A percentile compares a stretch with the other conserved stretches of the same genome.
Conservation (phyloP, 2,888 invertebrate species). For the Hyalella azteca region DNA sequence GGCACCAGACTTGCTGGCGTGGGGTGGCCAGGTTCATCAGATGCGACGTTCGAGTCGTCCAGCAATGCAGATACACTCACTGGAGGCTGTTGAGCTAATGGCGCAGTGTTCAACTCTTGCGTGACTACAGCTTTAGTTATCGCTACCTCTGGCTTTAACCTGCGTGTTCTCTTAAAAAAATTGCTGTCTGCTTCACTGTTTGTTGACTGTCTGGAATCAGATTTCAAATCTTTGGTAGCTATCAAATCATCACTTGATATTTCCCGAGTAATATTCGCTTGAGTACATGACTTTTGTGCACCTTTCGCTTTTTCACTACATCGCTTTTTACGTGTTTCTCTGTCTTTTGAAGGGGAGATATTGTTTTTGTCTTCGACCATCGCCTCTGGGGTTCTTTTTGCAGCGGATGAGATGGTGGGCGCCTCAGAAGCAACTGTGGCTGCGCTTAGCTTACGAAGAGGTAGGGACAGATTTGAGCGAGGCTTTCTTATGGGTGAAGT, state of each 20-base stretch:
- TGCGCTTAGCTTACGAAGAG: conserved; percentile 44
- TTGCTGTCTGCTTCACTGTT: neutral
- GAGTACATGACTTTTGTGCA: neutral
- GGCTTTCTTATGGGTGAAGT: conserved; percentile 10
- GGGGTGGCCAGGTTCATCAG: neutral
- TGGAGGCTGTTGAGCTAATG: neutral
- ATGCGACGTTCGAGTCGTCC: neutral
- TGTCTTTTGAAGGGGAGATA: conserved; percentile 22
- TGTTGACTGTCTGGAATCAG: neutral
- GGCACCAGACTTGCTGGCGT: neutral
- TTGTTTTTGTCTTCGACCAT: neutral
- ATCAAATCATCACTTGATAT: neutral
- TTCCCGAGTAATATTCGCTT: neutral
- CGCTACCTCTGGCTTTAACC: neutral
- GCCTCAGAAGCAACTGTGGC: neutral
- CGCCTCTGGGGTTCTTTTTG: neutral
- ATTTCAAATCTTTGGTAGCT: neutral
- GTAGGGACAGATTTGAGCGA: conserved; percentile 50
- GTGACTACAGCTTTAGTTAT: neutral
- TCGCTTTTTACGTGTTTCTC: neutral
- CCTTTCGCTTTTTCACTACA: neutral
- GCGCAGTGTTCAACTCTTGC: neutral
- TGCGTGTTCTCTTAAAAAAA: neutral
- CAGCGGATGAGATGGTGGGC: neutral
- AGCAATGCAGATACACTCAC: neutral